Conservation (phyloP, 92 coral and sea anemone species). For the Phenganax subtilis region DNA sequence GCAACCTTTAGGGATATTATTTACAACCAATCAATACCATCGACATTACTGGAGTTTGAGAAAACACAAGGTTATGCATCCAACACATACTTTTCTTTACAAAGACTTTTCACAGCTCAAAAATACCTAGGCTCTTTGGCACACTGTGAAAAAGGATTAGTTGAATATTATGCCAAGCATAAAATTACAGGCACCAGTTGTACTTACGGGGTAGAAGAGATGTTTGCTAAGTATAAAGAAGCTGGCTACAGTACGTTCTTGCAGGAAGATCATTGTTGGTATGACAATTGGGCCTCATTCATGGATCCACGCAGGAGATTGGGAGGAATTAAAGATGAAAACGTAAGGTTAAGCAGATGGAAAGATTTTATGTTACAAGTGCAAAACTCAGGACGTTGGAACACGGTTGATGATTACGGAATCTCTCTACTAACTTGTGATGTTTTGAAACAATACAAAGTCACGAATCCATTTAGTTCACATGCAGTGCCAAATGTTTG, state of each 20-base stretch:
- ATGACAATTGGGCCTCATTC: conserved; percentile 5
- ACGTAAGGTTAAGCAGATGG: conserved; percentile 1
- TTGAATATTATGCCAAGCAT: not conserved
- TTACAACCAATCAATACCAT: conserved; percentile 24
- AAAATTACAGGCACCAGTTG: not conserved
- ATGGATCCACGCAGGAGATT: conserved; percentile 49
- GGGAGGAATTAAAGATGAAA: conserved; percentile 1
- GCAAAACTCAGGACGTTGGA: conserved; percentile 25
- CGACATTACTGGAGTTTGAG: conserved; percentile 14
- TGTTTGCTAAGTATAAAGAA: conserved; percentile 14
- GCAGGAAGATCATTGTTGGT: conserved; percentile 29
- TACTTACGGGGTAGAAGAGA: conserved; percentile 24
- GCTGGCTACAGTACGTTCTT: conserved; percentile 19
- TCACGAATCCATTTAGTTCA: conserved; percentile 60
- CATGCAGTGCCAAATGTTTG: conserved; percentile 45
- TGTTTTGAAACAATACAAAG: conserved; percentile 46
- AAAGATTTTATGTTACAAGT: conserved; percentile 21
- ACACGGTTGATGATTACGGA: conserved; percentile 61
- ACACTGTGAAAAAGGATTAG: not conserved
- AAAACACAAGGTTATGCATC: conserved; percentile 13
- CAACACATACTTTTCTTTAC: conserved; percentile 1
- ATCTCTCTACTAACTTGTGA: conserved; percentile 66
- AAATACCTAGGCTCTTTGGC: not conserved
- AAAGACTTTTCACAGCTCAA: conserved; percentile 12
- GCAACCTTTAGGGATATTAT: conserved; percentile 7